A percentile compares a stretch with the other conserved stretches of the same genome.
Evolutionary conservation across 2,113 vertebrate genomes (phyloP).

Genomic region (Channa argus): DNA sequence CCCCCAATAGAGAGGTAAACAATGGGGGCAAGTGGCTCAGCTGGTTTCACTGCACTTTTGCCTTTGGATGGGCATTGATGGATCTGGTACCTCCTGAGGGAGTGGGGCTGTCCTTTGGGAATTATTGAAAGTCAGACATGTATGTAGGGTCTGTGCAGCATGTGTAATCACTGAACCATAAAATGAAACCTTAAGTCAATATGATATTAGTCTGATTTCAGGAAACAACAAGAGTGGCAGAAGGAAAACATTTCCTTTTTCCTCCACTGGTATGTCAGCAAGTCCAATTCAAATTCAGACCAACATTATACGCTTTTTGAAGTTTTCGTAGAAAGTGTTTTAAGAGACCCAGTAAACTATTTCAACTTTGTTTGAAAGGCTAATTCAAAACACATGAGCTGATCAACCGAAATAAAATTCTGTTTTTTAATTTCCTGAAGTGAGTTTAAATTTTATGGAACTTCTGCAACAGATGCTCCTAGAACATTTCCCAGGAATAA

Average conservation of each 20-base stretch:
- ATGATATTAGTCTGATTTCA: slow-evolving; percentile 4
- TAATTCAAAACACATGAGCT: slow-evolving; percentile 30
- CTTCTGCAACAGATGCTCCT: neutral
- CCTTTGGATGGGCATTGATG: slow-evolving; percentile 43
- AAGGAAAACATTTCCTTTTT: neutral
- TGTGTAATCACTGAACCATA: neutral
- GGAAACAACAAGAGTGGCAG: too few relatives aligned
- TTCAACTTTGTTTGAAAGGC: neutral
- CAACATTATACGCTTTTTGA: neutral
- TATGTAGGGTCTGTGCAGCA: neutral
- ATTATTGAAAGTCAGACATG: slow-evolving; percentile 4
- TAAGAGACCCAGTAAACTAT: neutral
- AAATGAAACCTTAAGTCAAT: neutral
- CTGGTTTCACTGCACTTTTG: slow-evolving; percentile 33
- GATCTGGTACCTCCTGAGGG: slow-evolving; percentile 20
- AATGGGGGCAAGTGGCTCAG: slow-evolving; percentile 47
- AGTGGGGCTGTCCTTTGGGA: neutral
- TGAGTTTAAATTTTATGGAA: neutral
- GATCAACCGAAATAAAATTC: neutral
- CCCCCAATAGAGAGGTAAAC: slow-evolving; percentile 38
- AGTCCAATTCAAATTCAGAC: neutral
- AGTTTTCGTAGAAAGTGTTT: slow-evolving; percentile 12
- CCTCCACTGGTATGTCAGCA: neutral
- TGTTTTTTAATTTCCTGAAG: slow-evolving; percentile 3
- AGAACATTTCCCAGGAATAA: too few relatives aligned